phyloP scores from a whole-genome alignment of 2,888 invertebrate genomes.

The Rhagonycha lutea region DNA sequence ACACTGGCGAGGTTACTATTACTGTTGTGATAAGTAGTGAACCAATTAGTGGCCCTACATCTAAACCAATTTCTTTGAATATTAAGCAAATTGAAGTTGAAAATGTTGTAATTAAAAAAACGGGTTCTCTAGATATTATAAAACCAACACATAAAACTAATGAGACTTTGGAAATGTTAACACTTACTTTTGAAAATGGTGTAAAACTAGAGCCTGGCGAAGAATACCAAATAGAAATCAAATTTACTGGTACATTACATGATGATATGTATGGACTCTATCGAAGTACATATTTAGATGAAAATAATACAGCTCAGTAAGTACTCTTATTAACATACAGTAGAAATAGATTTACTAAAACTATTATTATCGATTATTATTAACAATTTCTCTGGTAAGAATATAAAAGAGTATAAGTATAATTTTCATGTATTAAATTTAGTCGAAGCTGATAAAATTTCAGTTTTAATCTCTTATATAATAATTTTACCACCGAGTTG shows the following conservation, averaged over 20 bases:
- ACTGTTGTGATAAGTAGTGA: not conserved
- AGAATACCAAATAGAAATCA: slow-evolving; percentile 14
- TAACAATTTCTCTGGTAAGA: too few species aligned
- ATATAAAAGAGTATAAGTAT: too few species aligned
- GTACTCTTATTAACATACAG: not conserved
- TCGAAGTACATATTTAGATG: slow-evolving; percentile 51
- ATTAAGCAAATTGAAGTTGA: not conserved
- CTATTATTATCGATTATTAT: too few species aligned
- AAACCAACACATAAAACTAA: too few species aligned
- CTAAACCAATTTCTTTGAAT: not conserved
- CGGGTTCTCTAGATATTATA: accelerated
- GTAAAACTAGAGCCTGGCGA: not conserved
- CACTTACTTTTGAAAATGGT: not conserved
- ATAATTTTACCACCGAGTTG: not conserved
- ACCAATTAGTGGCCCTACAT: not conserved
- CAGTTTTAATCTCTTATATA: too few species aligned
- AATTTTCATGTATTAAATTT: too few species aligned
- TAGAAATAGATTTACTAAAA: too few species aligned
- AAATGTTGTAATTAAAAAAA: not conserved
- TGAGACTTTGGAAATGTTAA: not conserved
- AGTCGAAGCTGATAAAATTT: too few species aligned
- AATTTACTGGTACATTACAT: slow-evolving; percentile 40
- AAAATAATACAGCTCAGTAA: slow-evolving; percentile 22
- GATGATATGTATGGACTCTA: slow-evolving; percentile 56
- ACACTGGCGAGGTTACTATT: slow-evolving; percentile 16